Percentiles rank a stretch among this genome's conserved stretches.
phyloP scores from a whole-genome alignment of 2,113 vertebrate genomes.

The Ovis canadensis region DNA sequence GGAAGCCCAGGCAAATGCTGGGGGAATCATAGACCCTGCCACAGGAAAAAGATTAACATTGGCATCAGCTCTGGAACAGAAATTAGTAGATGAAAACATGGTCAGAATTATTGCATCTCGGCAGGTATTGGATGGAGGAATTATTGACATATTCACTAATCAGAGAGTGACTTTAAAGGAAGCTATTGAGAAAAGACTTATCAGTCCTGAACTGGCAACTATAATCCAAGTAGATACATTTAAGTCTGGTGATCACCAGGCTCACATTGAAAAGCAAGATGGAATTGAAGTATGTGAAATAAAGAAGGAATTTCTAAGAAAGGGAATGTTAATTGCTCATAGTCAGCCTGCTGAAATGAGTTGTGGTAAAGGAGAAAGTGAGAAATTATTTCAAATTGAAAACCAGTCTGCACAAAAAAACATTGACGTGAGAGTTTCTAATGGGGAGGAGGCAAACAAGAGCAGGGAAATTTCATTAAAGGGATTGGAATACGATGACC shows the following conservation, averaged over 20 bases:
- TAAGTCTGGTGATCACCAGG: rapidly evolving
- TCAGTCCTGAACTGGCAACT: constrained; percentile 79
- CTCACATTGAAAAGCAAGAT: constrained; percentile 26
- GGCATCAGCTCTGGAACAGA: constrained; percentile 79
- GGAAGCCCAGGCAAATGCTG: constrained; percentile 87
- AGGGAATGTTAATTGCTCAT: background rate
- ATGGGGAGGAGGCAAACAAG: background rate
- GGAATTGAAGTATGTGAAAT: background rate
- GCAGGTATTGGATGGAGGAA: constrained; percentile 84
- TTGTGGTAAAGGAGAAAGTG: constrained; percentile 38
- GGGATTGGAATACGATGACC: background rate
- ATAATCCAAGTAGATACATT: constrained; percentile 65
- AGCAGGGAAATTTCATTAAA: background rate
- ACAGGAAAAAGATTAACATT: constrained; percentile 84
- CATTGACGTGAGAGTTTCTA: background rate
- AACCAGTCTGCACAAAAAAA: constrained; percentile 36
- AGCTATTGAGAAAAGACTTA: constrained; percentile 79
- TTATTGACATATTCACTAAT: constrained; percentile 79
- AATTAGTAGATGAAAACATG: constrained; percentile 84
- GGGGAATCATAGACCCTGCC: constrained; percentile 85
- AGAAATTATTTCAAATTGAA: constrained; percentile 17
- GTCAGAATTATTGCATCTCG: constrained; percentile 81
- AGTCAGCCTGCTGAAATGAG: background rate
- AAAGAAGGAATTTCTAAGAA: constrained; percentile 5
- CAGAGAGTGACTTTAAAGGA: constrained; percentile 80